These are phyloP conservation scores for Steromphala cineraria DNA, from an alignment of 2,888 invertebrate species.

Conservation along the genomic window DNA sequence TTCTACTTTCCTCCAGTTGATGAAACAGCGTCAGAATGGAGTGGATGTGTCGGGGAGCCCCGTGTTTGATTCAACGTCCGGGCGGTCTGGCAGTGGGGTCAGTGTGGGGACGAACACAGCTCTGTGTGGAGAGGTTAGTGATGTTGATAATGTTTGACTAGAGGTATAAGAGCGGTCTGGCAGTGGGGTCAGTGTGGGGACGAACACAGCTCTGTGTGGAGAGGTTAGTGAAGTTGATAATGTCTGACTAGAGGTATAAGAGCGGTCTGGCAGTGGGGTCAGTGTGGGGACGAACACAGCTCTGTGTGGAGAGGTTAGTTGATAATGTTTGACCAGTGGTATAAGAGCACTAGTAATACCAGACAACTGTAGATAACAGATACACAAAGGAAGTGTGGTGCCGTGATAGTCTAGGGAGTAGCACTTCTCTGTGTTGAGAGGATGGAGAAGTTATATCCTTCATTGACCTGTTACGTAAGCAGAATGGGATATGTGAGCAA, in stretches of 20 bases:
- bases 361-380: too few relatives aligned
- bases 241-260: too few relatives aligned
- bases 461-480: too few relatives aligned
- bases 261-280: neutral
- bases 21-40: neutral
- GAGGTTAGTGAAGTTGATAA: slow-evolving; percentile 36
- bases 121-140: slow-evolving; percentile 38
- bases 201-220: slow-evolving; percentile 39
- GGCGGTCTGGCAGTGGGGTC: neutral
- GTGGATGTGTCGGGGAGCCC: neutral
- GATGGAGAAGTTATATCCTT: too few relatives aligned
- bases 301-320: slow-evolving; percentile 37
- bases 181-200: slow-evolving; percentile 31
- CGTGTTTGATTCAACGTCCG: too few relatives aligned
- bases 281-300: slow-evolving; percentile 45
- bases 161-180: neutral
- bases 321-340: neutral
- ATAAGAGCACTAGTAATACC: too few relatives aligned
- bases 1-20: neutral
- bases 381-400: too few relatives aligned
- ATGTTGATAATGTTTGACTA: neutral
- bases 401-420: too few relatives aligned
- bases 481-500: too few relatives aligned
- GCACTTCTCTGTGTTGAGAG: too few relatives aligned
- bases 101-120: slow-evolving; percentile 45